Base-by-base conservation (phyloP, 2,797 vertebrate genomes). In the Presbytis comata region DNA sequence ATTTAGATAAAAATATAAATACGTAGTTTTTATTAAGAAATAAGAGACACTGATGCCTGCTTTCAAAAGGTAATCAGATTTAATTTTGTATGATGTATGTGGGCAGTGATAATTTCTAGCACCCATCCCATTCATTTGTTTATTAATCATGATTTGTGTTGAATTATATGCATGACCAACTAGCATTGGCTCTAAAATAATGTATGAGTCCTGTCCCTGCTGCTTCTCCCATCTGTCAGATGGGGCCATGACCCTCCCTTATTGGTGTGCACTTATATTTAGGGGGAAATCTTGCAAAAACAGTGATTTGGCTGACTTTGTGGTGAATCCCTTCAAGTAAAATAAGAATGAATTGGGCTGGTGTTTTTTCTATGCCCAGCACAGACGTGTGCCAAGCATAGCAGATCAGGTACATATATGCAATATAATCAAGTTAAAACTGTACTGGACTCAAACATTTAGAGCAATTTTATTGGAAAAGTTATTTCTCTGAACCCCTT, bases 1-100 rank as follows among this genome's bases (percentile, higher is more conserved):
- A 83, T 89, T 59, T 44, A 74, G 28, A 61, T 61, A 44, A 87
- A 83, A 80, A 83, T 48, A 53, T 67, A 67, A 67, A n/a, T 44
- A 44, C 1, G 24, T 24, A 21, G 6, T 36, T 87, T 79, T 6
- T 72, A 41, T 26, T 36, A 39, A 17, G 13, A 82, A 89, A 53
- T 53, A 64, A 84, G 12, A 61, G 12, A 24, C 16, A 50, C 10
- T 84, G 83, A 80, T 8, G 5, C 10, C 16, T 87, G 11, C 39
- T 7, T 61, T 96, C 21, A 30, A 89, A 93, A 74, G 22, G 5
- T 36, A 78, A 86, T 46, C 3, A 28, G 48, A 92, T 81, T 79
- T 59, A 28, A 46, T n/a, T 75, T 92, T 93, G 64, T 67, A 41
- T 16, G 55, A 89, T 39, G 2, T 21, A 17, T 1, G 1, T 55